A percentile compares a stretch with the other conserved stretches of the same genome.
Evolutionary conservation across 1,140 invertebrate species (phyloP).

Genomic region (Amyelois transitella): DNA sequence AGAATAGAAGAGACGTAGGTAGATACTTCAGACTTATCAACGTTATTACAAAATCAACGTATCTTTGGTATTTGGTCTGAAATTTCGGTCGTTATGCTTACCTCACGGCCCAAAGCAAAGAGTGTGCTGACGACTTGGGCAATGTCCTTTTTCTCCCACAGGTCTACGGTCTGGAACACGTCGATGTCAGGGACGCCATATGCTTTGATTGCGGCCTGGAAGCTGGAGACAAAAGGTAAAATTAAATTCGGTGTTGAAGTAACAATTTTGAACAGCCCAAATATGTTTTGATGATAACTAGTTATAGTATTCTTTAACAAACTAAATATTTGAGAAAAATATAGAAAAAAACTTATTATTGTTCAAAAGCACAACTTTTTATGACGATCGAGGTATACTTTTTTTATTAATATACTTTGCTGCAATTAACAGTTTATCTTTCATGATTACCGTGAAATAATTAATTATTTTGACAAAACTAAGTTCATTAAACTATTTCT

Average conservation of each 20-base stretch:
- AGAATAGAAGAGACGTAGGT: no score
- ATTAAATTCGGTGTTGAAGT: neutral
- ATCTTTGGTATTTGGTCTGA: neutral
- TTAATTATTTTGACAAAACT: neutral
- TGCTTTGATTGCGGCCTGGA: slow-evolving; percentile 89
- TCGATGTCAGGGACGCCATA: slow-evolving; percentile 95
- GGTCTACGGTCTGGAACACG: slow-evolving; percentile 96
- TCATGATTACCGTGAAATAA: neutral
- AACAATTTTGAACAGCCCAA: no score
- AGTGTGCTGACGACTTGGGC: slow-evolving; percentile 94
- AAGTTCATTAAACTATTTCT: neutral
- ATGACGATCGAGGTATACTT: no score
- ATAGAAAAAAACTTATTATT: no score
- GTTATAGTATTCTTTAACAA: no score
- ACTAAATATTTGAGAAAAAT: no score
- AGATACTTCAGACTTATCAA: no score
- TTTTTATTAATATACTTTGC: no score
- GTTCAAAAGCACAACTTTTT: no score
- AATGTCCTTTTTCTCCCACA: slow-evolving; percentile 97
- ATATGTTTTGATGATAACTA: no score
- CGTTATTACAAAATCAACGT: no score
- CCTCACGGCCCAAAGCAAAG: slow-evolving; percentile 92
- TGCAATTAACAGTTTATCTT: no score
- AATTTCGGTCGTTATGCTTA: slow-evolving; percentile 59
- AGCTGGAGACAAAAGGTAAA: slow-evolving; percentile 75